phyloP scores from a whole-genome alignment of 2,113 vertebrate species.

The Bombycilla garrulus region DNA sequence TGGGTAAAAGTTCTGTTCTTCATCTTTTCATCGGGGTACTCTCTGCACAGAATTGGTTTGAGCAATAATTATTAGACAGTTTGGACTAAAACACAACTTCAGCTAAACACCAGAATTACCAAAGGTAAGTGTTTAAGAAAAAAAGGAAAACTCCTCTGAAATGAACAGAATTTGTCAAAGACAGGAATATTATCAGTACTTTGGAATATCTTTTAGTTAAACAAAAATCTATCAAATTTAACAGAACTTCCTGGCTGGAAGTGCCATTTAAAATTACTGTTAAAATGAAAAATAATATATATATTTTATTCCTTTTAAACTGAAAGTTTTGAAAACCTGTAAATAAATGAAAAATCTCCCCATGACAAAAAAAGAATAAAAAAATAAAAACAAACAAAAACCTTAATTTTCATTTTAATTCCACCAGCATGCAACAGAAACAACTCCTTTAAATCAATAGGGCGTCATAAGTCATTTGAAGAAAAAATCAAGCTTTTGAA shows the following conservation, averaged over 20 bases:
- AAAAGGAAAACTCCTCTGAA: constrained; percentile 4
- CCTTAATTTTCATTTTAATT: not conserved
- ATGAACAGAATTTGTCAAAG: not conserved
- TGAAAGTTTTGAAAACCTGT: not conserved
- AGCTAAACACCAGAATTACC: constrained; percentile 11
- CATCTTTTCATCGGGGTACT: not conserved
- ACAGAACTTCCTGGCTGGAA: not conserved
- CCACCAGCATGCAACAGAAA: not conserved
- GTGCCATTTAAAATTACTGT: not conserved
- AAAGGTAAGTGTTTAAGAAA: not conserved
- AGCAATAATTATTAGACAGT: constrained; percentile 30
- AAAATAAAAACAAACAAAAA: no score
- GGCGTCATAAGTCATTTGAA: not conserved
- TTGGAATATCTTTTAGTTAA: not conserved
- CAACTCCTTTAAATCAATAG: not conserved
- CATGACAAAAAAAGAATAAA: not conserved
- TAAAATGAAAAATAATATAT: not conserved
- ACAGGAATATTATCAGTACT: not conserved
- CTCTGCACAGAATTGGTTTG: not conserved
- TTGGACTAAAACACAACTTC: constrained; percentile 36
- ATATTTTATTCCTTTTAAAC: not conserved
- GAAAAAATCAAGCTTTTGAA: not conserved
- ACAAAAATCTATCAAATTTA: not conserved
- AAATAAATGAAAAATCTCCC: not conserved
- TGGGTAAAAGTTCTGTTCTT: constrained; percentile 9